Evolutionary conservation across 1,140 invertebrate genomes (phyloP).

Genomic region (Drosophila pachea): DNA sequence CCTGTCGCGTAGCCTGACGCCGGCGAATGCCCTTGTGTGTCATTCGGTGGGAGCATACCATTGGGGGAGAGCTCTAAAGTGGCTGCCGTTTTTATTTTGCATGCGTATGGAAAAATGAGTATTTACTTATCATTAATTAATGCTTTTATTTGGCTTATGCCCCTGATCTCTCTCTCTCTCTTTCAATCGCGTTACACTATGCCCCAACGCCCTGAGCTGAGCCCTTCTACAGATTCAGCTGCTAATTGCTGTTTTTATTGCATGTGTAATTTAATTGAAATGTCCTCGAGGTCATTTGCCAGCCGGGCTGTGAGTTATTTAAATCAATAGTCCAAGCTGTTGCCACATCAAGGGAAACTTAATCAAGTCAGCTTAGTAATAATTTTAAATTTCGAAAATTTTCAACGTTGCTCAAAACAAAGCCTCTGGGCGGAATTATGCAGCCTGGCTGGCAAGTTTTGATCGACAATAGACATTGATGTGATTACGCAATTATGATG

Average conservation of each 20-base stretch:
- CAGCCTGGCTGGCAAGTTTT: conserved; percentile 5
- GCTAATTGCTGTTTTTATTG: not conserved
- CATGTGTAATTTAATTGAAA: not conserved
- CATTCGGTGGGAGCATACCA: no score
- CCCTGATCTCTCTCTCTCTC: no score
- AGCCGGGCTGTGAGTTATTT: not conserved
- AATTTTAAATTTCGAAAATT: conserved; percentile 10
- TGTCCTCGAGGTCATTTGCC: not conserved
- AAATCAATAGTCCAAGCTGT: not conserved
- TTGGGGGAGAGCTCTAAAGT: no score
- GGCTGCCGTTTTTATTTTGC: no score
- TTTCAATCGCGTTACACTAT: no score
- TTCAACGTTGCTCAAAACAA: no score
- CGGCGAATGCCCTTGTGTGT: no score
- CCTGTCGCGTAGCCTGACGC: not conserved
- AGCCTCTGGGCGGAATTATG: conserved; percentile 4
- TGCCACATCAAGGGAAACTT: not conserved
- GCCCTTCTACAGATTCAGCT: no score
- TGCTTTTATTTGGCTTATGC: no score
- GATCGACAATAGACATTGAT: conserved; percentile 23
- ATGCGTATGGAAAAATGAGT: no score
- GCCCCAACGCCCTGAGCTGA: no score
- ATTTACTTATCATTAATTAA: no score
- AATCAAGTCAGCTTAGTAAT: conserved; percentile 3
- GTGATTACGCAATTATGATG: conserved; percentile 39